These are phyloP conservation scores for Liodrosophila aerea DNA, from an alignment of 2,888 invertebrate genomes.

Conservation along the genomic window DNA sequence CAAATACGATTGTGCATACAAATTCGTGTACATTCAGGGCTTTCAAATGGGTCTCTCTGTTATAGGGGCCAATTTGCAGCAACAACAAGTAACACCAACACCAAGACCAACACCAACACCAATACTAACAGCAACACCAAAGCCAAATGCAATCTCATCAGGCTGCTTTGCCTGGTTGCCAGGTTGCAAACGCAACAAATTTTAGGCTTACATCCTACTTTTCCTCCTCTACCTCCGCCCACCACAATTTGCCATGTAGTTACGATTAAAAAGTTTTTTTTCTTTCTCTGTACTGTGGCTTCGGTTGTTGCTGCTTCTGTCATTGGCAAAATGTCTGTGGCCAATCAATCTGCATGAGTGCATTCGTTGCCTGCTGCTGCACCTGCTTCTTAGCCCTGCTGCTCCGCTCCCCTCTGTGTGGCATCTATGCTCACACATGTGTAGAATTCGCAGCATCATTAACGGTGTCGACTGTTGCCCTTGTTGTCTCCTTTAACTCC, in stretches of 20 bases:
- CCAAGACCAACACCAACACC: neutral
- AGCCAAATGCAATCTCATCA: conserved; percentile 7
- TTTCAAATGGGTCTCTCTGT: conserved; percentile 13
- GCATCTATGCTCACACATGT: conserved; percentile 20
- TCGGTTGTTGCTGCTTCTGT: conserved; percentile 25
- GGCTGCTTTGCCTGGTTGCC: conserved; percentile 1
- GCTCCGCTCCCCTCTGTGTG: too few species aligned
- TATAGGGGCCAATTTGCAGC: conserved; percentile 36
- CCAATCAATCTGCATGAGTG: conserved; percentile 77
- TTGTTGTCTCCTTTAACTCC: neutral
- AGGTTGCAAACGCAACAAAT: conserved; percentile 11
- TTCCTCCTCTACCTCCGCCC: neutral
- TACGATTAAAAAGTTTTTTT: conserved; percentile 57
- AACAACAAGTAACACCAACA: conserved; percentile 2
- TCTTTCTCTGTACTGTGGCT: too few species aligned
- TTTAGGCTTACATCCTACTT: conserved; percentile 7
- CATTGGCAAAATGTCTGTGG: conserved; percentile 64
- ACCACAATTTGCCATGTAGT: conserved; percentile 30
- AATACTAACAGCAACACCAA: neutral
- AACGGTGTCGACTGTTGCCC: conserved; percentile 43
- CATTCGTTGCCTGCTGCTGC: conserved; percentile 45
- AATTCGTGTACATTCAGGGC: conserved; percentile 15
- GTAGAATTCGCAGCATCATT: conserved; percentile 61
- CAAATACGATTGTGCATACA: conserved; percentile 1
- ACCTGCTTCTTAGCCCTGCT: conserved; percentile 13